Base-by-base conservation (phyloP, 2,888 invertebrate species). In the Phortica magna region DNA sequence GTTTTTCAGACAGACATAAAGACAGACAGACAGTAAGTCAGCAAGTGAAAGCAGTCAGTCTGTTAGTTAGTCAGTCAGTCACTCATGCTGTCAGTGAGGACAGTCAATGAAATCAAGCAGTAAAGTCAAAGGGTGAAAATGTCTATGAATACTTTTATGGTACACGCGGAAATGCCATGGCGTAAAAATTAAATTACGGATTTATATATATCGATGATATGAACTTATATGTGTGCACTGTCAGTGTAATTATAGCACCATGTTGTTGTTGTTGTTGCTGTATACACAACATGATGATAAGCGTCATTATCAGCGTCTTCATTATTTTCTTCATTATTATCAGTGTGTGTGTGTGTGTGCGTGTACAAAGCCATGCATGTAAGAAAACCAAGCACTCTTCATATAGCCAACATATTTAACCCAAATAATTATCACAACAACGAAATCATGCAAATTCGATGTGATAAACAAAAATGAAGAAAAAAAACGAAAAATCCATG, bases 391-490 rank as follows among this genome's bases (percentile, higher is more conserved):
- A 76, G 76, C 55, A 74, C 78, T 77, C 42, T 68, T 68, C 68
- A 43, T 68, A 19, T 17, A 48, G 31, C 14, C 31, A 19, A 59
- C 81, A 61, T 83, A 79, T 83, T 85, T 83, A 86, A 83, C 85
- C 87, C 82, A 88, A 83, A 85, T 85, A 86, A 86, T 88, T 84
- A 88, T 88, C 84, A 81, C 80, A 74, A 71, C 22, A 12, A 53
- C 12, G n/a, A 14, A 59, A 42, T 55, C 42, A 41, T 59, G 19
- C 39, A 42, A 10, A 59, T 41, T 48, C 14, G 48, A 48, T 2
- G 48, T 14, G 48, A 48, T 48, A 48, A 48, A 2, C 10, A 9
- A 14, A 48, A 41, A 67, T 67, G 68, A 19, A 2, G 7, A 43
- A 71, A 55, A 53, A n/a, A 12, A n/a, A n/a, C n/a, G n/a, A n/a